phyloP scores from a whole-genome alignment of 2,113 vertebrate genomes.

The Pseudorasbora parva region DNA sequence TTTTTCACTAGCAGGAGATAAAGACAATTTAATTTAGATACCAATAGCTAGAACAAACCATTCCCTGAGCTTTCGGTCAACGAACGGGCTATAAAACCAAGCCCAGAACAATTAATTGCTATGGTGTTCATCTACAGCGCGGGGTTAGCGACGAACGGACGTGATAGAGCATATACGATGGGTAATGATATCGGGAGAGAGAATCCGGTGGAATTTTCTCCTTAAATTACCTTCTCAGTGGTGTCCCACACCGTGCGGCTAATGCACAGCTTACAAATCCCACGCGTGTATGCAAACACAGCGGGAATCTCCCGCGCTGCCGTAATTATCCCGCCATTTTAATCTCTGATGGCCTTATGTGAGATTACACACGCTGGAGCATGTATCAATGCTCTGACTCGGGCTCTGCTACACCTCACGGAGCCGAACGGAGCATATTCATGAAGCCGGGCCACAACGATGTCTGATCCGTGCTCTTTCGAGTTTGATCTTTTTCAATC shows the following conservation, averaged over 20 bases:
- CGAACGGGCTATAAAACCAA: conserved; percentile 63
- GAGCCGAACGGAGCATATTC: conserved; percentile 47
- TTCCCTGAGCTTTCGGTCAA: conserved; percentile 65
- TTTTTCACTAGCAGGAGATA: conserved; percentile 74
- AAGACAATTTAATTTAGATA: conserved; percentile 86
- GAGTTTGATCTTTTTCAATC: no score
- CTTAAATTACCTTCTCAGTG: conserved; percentile 63
- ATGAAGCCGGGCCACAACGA: not conserved
- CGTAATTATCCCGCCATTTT: conserved; percentile 59
- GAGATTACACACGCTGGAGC: conserved; percentile 53
- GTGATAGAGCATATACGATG: conserved; percentile 61
- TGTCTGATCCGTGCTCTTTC: conserved; percentile 4
- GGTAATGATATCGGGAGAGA: conserved; percentile 56
- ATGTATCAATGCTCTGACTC: conserved; percentile 23
- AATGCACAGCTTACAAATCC: conserved; percentile 60
- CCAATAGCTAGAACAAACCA: conserved; percentile 71
- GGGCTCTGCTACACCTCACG: conserved; percentile 15
- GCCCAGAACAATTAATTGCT: conserved; percentile 67
- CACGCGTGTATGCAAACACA: conserved; percentile 59
- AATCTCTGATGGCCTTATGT: conserved; percentile 59
- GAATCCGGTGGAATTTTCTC: conserved; percentile 52
- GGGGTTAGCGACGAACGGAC: conserved; percentile 45
- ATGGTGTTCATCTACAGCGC: conserved; percentile 58
- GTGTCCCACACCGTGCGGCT: conserved; percentile 54
- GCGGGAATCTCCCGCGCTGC: conserved; percentile 47